Conservation (phyloP, 2,888 invertebrate species). For the Pyrochroa serraticornis region DNA sequence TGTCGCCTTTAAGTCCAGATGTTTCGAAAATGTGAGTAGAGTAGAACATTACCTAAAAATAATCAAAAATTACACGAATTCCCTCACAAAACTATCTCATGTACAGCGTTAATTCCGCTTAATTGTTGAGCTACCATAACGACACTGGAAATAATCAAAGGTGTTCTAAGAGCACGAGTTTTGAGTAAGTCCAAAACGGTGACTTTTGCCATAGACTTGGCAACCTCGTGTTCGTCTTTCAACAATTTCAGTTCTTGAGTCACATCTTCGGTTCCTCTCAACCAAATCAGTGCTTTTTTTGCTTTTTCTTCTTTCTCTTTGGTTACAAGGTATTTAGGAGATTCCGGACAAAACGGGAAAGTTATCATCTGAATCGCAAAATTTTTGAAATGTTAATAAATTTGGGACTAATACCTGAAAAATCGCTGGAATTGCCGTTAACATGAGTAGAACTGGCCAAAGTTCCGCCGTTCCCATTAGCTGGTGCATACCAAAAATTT, state of each 20-base stretch:
- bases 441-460: slow-evolving; percentile 79
- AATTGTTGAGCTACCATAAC: slow-evolving; percentile 10
- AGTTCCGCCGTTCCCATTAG: slow-evolving; percentile 69
- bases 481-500: slow-evolving; percentile 71
- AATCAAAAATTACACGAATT: no score
- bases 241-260: background rate
- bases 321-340: slow-evolving; percentile 76
- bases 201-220: no score
- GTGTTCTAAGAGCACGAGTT: slow-evolving; percentile 5
- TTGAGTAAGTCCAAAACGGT: background rate
- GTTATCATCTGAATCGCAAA: slow-evolving; percentile 67
- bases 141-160: slow-evolving; percentile 9
- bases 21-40: background rate
- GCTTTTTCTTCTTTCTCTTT: slow-evolving; percentile 74
- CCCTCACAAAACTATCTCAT: background rate
- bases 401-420: slow-evolving; percentile 54
- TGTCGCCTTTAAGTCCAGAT: background rate
- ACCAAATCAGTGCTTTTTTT: slow-evolving; percentile 76
- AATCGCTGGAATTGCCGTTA: slow-evolving; percentile 75
- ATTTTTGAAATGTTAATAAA: background rate
- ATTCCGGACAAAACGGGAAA: slow-evolving; percentile 74
- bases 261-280: slow-evolving; percentile 77
- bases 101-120: slow-evolving; percentile 5
- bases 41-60: slow-evolving; percentile 7
- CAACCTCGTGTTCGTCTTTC: background rate